Base-by-base conservation (phyloP, 2,888 invertebrate species). In the Ferdinandea cuprea region DNA sequence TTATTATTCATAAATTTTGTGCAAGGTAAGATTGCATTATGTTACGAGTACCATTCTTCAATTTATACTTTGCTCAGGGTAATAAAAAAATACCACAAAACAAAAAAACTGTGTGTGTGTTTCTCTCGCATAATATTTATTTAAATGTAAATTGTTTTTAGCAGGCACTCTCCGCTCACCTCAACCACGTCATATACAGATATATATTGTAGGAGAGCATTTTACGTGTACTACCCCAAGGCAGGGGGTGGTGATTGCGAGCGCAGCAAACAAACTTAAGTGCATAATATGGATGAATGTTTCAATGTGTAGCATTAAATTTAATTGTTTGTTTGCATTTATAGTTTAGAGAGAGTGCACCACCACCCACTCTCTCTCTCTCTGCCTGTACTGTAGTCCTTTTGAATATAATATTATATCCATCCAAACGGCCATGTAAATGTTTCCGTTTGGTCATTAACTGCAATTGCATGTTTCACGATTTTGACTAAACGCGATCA, bases 241-340 rank as follows among this genome's bases (percentile, higher is more conserved):
- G 3, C 25, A 19, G 5, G 9, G 21, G 19, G 37, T 15, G n/a
- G n/a, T 11, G 35, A 13, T 50, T 30, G 52, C 30, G 37, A 37
- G 58, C 50, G 46, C n/a, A n/a, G 46, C 30, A 66, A 72, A 66
- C 44, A 58, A 13, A 68, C 28, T 30, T 74, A 68, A 80, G 76
- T 65, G 69, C 80, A 74, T 80, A 76, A 80, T 68, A 76, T 63
- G 63, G 63, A 76, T 80, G 69, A 80, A 80, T 80, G 74, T 80
- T 59, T 61, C 56, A 35, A 80, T 66, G 63, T 72, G 63, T 73
- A 48, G 65, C 58, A 85, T 81, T 85, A 81, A 81, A 66, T 81
- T 81, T 81, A 85, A 85, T 77, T 77, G 72, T 85, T 81, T 76
- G 71, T 74, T 80, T 85, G 85, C 85, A 80, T 76, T 85, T 81